These are phyloP conservation scores for Columba janthina DNA, from an alignment of 2,113 vertebrate species.

Conservation along the genomic window DNA sequence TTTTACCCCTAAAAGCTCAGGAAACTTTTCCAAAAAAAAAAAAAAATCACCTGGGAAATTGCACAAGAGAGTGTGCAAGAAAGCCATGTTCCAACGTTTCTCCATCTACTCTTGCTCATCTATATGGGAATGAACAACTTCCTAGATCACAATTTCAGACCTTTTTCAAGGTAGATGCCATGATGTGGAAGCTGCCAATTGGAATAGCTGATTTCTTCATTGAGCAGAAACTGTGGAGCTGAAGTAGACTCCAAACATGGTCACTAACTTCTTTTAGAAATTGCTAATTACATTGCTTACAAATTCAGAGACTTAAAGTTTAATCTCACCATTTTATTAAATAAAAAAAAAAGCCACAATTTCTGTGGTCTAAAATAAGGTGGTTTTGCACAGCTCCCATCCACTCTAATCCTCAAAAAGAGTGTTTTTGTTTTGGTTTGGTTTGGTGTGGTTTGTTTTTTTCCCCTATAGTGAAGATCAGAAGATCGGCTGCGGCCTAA, in stretches of 20 bases:
- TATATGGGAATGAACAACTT: background rate
- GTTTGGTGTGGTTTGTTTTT: no score
- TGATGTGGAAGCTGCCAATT: background rate
- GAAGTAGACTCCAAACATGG: background rate
- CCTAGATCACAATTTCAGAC: background rate
- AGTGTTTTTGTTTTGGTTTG: no score
- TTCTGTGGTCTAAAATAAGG: background rate
- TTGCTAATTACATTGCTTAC: background rate
- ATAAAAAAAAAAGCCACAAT: background rate
- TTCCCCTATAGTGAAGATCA: background rate
- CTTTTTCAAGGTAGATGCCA: background rate
- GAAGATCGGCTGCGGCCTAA: background rate
- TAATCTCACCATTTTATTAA: background rate
- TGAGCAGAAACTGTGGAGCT: background rate
- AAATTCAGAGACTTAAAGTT: background rate
- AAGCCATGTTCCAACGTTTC: background rate
- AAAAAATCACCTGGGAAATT: background rate
- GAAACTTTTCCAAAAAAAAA: background rate
- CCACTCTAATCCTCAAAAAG: background rate
- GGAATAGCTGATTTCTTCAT: background rate
- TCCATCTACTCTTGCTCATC: background rate
- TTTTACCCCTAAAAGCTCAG: background rate
- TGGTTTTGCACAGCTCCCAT: background rate
- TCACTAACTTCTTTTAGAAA: background rate
- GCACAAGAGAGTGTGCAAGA: background rate